Base-by-base conservation (phyloP, 2,113 vertebrate genomes). In the Nycticryphes semicollaris region DNA sequence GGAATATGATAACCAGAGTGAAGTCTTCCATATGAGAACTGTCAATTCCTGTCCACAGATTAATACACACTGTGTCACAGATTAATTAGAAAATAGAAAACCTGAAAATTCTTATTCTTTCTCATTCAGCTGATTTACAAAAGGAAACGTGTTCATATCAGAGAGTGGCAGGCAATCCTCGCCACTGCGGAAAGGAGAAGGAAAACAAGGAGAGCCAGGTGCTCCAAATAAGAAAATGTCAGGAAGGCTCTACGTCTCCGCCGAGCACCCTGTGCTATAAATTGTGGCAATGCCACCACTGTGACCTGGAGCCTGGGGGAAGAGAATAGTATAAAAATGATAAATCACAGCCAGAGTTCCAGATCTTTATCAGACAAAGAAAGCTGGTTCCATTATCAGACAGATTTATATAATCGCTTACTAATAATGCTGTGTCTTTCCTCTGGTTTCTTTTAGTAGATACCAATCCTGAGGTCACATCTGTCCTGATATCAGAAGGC, bases 241-340 rank as follows among this genome's bases (percentile, higher is more conserved):
- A 98, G 96, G 97, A 94, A 98, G 96, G 97, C 96, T 97, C 96
- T 97, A 85, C 5, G 81, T 97, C 97, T 98, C 85, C 0, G 1
- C 83, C 33, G 88, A 97, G 93, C 95, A 91, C 76, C 90, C 91
- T 87, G 73, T 0, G 57, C 87, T 81, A 97, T 98, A 98, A 98
- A 98, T 98, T 93, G 72, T 80, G 84, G 97, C 94, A 97, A 84
- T 93, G 97, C 98, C 97, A 97, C 97, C 80, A 90, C 81, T 94
- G 91, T 93, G 96, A 98, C 97, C 95, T 39, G 84, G 50, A 97
- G 98, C 98, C 98, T 92, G 96, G 77, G 98, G 98, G 98, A 98
- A 98, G 98, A 98, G 98, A 95, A 91, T 95, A 95, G 95, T 98
- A 97, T 98, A 98, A 98, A 98, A 98, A 97, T 97, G 98, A 98